Percentiles rank a stretch among this genome's conserved stretches.
Conservation (phyloP, 1,140 invertebrate genomes). For the Lucilia cuprina region DNA sequence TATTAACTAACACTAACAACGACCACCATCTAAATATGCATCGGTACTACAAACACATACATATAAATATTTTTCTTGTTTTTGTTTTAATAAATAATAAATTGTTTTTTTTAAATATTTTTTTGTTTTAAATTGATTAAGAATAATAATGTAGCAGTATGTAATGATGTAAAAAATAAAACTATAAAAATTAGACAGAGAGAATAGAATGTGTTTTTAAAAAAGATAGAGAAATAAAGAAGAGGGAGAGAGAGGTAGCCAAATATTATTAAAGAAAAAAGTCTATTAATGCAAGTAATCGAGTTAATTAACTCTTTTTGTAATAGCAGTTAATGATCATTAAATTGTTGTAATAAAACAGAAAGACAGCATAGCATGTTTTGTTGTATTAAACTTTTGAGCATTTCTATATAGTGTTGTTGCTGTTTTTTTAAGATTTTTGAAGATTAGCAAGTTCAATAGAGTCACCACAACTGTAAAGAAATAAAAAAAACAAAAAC, state of each 20-base stretch:
- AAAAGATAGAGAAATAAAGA: too few species aligned
- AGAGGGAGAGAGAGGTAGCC: too few species aligned
- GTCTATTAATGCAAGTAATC: not conserved
- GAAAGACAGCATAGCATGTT: not conserved
- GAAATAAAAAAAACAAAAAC: slow-evolving; percentile 43
- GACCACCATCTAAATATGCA: not conserved
- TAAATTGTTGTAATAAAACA: not conserved
- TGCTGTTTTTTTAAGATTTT: slow-evolving; percentile 41
- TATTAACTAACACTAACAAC: not conserved
- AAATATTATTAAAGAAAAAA: too few species aligned
- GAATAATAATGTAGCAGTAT: too few species aligned
- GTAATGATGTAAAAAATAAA: too few species aligned
- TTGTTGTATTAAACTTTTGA: not conserved
- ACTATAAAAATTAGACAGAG: too few species aligned
- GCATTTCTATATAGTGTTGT: not conserved
- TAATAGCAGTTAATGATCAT: not conserved
- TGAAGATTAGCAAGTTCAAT: slow-evolving; percentile 50
- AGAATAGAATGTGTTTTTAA: too few species aligned
- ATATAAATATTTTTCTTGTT: not conserved
- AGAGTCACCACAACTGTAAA: slow-evolving; percentile 56
- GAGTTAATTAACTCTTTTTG: not conserved
- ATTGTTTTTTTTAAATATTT: not conserved
- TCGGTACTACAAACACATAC: not conserved
- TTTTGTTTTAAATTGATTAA: too few species aligned
- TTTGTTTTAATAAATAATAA: not conserved